A percentile compares a stretch with the other conserved stretches of the same genome.
Conservation (phyloP, 2,113 vertebrate genomes). For the Heptranchias perlo region DNA sequence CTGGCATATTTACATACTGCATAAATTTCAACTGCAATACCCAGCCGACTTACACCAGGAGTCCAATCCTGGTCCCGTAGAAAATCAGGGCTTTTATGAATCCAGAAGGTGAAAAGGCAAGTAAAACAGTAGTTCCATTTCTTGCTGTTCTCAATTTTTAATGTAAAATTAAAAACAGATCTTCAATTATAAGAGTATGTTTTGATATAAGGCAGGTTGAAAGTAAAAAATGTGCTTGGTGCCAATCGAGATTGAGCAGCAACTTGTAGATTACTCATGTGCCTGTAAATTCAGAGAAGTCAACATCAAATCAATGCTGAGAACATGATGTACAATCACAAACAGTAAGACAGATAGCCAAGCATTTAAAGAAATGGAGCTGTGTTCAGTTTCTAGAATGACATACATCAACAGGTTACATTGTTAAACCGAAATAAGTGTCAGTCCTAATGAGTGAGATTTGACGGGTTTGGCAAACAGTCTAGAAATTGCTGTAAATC, state of each 20-base stretch:
- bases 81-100: neutral
- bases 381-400: neutral
- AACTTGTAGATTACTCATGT: neutral
- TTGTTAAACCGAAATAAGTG: conserved; percentile 6
- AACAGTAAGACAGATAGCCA: neutral
- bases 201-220: neutral
- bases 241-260: neutral
- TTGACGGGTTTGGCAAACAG: conserved; percentile 24
- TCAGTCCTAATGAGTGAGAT: conserved; percentile 21
- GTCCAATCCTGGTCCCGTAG: neutral
- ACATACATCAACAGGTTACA: neutral
- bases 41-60: neutral
- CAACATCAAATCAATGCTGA: neutral
- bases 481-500: conserved; percentile 8
- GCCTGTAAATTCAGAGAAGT: neutral
- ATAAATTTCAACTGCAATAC: neutral
- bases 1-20: neutral
- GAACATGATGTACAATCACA: neutral
- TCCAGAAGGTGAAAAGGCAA: neutral
- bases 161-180: neutral
- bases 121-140: neutral
- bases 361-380: neutral
- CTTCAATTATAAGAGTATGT: neutral
- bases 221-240: neutral
- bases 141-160: neutral